Evolutionary conservation across 2,113 vertebrate genomes (phyloP), one percentile per base, ranked within the genome.

Genomic region (Gnathonemus longibarbis): DNA sequence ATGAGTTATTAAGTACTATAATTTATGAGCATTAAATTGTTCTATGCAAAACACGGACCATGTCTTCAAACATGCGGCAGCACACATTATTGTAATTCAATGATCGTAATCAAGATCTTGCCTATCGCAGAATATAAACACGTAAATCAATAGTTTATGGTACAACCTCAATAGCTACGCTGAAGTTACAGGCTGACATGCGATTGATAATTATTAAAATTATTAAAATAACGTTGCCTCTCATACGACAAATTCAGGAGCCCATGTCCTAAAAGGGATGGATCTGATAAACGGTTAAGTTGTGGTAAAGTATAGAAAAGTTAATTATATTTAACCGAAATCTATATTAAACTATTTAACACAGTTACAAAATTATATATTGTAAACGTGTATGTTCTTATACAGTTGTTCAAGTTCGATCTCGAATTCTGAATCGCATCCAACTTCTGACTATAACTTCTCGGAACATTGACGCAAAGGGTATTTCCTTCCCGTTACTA

Each of bases 401-500:
- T 85, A 80, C 9, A 85, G 24, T 21, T 48, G 39, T 48, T 24
- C 8, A 84, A 83, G 39, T 46, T 84, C 10, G 6, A 48, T 48
- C 24, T 84, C 50, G 42, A 48, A 48, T 84, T 48, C 83, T 84
- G 83, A 45, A 48, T 48, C 83, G 39, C n/a, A 84, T 84, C 83
- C 83, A 84, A 46, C 45, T 46, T 7, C 19, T 48, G 45, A 84
- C 45, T 45, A 42, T 39, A 84, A 84, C 83, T 84, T 84, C 83
- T 84, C 83, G 83, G 83, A 84, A 84, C 83, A 84, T 45, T 42
- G 42, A 84, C 83, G 39, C 45, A 84, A 53, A 45, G 83, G 42
- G 19, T 84, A 48, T 48, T 84, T 84, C 83, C 83, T 84, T 84
- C 45, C 83, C 45, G 83, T 45, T 48, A 84, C 1, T 84, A 48